Evolutionary conservation across 2,888 invertebrate species (phyloP), one percentile per base, ranked within the genome.

Genomic region (Asteroscopus sphinx): DNA sequence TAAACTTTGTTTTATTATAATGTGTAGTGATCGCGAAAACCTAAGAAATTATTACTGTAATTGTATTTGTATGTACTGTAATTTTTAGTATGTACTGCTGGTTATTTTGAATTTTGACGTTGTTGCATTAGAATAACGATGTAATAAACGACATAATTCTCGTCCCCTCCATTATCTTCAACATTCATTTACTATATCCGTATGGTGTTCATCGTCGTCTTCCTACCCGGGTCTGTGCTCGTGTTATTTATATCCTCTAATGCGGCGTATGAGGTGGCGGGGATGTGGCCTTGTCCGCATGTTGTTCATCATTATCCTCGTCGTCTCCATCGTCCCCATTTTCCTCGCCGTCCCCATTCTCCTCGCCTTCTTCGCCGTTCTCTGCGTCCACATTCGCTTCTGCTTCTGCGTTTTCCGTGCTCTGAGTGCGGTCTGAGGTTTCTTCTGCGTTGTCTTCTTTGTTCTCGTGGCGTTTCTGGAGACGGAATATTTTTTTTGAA

Each of bases 251-350:
- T 16, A 2, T 17, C 2, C 4, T 28, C 17, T 72, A 81, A 25
- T 85, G 80, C 13, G 82, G 77, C 3, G 84, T 79, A 0, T 73
- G 79, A 1, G 93, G 93, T 12, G 93, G 94, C 1, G 95, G 95
- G 0, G 95, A 95, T 0, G 95, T 95, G 0, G 95, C 95, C 72
- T 95, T 95, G 65, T 95, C 95, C 0, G 71, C 83, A 28, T 75
- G 86, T 54, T 73, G 85, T 30, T 72, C 84, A 4, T 76, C 86
- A 25, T 68, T 83, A 7, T 73, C 85, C 6, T 67, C 82, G 0
- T 76, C 81, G 7, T 78, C 80, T 12, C 78, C 83, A 0, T 64
- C 84, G 0, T 82, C 87, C 4, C 81, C 86, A 3, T 80, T 84
- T 2, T 72, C 86, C 4, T 81, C 89, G 0, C 71, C 87, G 1